Evolutionary conservation across 2,888 invertebrate genomes (phyloP).

Genomic region (Omphaloscelis lunosa): DNA sequence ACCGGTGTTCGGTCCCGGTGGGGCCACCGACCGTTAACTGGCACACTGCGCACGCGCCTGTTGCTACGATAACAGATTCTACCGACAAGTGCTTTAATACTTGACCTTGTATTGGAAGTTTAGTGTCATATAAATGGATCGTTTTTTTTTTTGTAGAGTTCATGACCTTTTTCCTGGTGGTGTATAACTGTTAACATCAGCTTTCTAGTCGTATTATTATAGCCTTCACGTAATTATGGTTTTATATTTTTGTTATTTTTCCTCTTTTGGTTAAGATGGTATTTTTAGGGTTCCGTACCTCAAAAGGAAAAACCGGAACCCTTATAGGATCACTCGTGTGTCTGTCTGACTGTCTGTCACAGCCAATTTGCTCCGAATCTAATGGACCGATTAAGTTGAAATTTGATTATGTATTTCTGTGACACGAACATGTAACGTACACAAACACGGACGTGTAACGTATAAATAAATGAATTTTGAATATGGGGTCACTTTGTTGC

Average conservation of each 20-base stretch:
- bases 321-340: no score
- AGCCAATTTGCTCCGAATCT: no score
- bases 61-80: constrained; percentile 32
- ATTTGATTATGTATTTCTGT: no score
- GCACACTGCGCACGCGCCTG: constrained; percentile 61
- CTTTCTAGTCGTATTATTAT: neutral
- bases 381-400: no score
- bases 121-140: constrained; percentile 17
- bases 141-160: neutral
- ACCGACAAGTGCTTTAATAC: constrained; percentile 34
- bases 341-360: no score
- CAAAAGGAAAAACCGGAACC: no score
- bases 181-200: neutral
- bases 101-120: constrained; percentile 43
- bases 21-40: constrained; percentile 72
- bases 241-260: neutral
- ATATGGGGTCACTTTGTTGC: no score
- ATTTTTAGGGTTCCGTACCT: no score
- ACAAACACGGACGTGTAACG: no score
- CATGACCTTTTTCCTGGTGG: neutral
- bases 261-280: no score
- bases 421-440: no score
- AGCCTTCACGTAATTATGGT: neutral
- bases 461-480: no score
- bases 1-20: constrained; percentile 64